Conservation (phyloP, 2,888 invertebrate genomes). For the Pseudococcus viburni region DNA sequence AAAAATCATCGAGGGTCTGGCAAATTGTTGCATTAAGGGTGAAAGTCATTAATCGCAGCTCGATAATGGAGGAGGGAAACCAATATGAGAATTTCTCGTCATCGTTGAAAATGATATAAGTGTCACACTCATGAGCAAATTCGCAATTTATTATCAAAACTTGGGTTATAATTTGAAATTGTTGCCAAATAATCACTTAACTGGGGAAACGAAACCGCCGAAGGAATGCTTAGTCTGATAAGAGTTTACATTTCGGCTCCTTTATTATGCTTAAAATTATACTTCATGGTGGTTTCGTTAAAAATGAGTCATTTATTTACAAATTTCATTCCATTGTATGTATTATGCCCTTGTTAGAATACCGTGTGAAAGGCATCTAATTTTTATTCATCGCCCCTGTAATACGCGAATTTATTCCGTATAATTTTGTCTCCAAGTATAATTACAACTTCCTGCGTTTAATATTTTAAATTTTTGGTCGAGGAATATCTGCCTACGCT, state of each 20-base stretch:
- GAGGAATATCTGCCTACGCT: background rate
- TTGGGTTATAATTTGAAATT: background rate
- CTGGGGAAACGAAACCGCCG: background rate
- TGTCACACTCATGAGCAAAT: background rate
- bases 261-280: background rate
- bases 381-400: background rate
- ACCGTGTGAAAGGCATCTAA: background rate
- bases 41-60: background rate
- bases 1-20: background rate
- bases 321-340: background rate
- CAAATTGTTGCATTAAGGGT: background rate
- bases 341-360: background rate
- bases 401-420: background rate
- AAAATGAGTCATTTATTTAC: background rate
- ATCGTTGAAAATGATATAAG: background rate
- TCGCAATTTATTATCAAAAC: background rate
- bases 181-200: background rate
- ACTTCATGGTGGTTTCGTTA: background rate
- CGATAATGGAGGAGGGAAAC: background rate
- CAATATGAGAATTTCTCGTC: background rate
- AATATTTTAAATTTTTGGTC: background rate
- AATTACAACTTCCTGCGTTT: conserved; percentile 17
- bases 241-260: background rate
- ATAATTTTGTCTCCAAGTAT: background rate
- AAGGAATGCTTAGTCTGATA: background rate